These are phyloP conservation scores for Sclerodermus sp. DNA, from an alignment of 2,888 invertebrate genomes.

Conservation along the genomic window DNA sequence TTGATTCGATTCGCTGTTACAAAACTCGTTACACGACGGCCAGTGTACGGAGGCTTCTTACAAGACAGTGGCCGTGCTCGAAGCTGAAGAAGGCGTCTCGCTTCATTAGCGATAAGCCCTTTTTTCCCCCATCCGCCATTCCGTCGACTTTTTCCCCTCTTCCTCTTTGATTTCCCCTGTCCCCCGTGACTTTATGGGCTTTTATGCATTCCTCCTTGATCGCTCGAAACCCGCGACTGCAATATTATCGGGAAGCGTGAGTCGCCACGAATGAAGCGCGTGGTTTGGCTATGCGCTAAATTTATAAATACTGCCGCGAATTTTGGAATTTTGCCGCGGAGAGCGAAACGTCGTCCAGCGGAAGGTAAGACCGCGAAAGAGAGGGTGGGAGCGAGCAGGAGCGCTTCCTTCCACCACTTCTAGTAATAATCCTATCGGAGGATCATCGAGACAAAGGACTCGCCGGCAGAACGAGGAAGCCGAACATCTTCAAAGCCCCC, in stretches of 20 bases:
- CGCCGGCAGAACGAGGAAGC: background rate
- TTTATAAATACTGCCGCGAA: constrained; percentile 2
- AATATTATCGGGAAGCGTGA: constrained; percentile 24
- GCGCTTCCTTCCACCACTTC: background rate
- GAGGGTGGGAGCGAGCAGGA: no score
- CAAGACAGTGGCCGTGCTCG: constrained; percentile 37
- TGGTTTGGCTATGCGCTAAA: constrained; percentile 19
- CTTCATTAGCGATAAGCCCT: constrained; percentile 47
- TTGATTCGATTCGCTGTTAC: constrained; percentile 41
- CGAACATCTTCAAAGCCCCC: no score
- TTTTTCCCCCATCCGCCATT: constrained; percentile 28
- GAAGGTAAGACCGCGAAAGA: no score
- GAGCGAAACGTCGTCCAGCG: no score
- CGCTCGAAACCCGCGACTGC: constrained; percentile 31
- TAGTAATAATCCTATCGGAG: background rate
- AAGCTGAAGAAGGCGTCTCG: constrained; percentile 45
- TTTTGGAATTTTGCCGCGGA: no score
- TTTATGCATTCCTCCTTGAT: constrained; percentile 33
- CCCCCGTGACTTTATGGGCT: constrained; percentile 28
- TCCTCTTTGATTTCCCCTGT: constrained; percentile 30
- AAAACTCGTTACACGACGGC: constrained; percentile 38
- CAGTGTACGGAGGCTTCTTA: constrained; percentile 37
- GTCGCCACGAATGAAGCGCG: background rate
- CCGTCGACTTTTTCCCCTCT: constrained; percentile 32
- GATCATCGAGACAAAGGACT: background rate